Conservation (phyloP, 2,113 vertebrate species). For the Zapornia atra region DNA sequence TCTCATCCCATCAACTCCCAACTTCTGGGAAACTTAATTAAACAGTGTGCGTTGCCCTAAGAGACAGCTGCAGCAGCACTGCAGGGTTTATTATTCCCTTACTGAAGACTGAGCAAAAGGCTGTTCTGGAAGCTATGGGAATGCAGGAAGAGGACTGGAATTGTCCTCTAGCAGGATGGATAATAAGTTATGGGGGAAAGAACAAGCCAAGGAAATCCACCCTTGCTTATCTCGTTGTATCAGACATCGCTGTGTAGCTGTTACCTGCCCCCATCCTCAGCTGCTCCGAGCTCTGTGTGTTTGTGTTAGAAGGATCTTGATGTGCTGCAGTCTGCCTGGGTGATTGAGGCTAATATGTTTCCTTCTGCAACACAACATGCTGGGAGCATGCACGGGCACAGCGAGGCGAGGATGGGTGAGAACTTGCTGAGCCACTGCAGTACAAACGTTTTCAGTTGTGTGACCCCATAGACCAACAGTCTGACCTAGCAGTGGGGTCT, state of each 20-base stretch:
- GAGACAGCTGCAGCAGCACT: slow-evolving; percentile 57
- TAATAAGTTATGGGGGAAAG: not conserved
- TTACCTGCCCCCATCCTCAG: not conserved
- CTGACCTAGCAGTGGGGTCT: not conserved
- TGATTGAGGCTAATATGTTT: not conserved
- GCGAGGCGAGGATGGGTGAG: not conserved
- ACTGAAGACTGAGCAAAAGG: not conserved
- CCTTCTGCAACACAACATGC: not conserved
- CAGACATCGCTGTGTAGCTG: not conserved
- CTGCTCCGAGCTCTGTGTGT: not conserved
- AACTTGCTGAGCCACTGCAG: not conserved
- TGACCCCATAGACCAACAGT: not conserved
- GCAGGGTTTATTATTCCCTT: slow-evolving; percentile 23
- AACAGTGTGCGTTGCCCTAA: slow-evolving; percentile 41
- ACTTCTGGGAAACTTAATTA: slow-evolving; percentile 73
- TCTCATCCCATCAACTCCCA: slow-evolving; percentile 65
- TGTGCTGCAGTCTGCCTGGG: not conserved
- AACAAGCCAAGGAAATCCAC: not conserved
- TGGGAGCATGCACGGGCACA: not conserved
- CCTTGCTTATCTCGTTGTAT: not conserved
- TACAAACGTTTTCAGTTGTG: not conserved
- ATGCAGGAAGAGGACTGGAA: not conserved
- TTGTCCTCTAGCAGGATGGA: not conserved
- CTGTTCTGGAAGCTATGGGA: slow-evolving; percentile 34
- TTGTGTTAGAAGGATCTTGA: not conserved